phyloP scores from a whole-genome alignment of 1,140 invertebrate genomes.

The Steinernema khuongi region DNA sequence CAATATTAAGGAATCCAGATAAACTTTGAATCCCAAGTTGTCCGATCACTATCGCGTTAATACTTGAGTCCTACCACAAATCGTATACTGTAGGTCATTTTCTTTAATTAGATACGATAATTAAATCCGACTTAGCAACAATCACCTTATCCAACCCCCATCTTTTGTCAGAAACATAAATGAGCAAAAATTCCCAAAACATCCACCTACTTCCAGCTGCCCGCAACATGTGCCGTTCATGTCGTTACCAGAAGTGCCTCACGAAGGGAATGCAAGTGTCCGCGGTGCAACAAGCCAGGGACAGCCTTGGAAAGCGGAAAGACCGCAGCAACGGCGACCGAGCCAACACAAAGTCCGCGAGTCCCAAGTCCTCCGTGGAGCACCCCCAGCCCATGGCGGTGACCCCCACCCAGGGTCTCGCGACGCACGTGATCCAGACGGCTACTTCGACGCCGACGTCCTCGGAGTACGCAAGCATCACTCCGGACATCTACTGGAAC shows the following conservation, averaged over 20 bases:
- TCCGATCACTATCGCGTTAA: too few relatives aligned
- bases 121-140: too few relatives aligned
- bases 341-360: background rate
- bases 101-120: too few relatives aligned
- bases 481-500: constrained; percentile 4
- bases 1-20: too few relatives aligned
- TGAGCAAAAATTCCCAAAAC: background rate
- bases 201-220: background rate
- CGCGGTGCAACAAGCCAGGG: background rate
- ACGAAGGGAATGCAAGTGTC: background rate
- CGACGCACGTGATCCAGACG: background rate
- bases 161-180: too few relatives aligned
- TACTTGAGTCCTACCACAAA: too few relatives aligned
- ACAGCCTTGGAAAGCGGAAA: constrained; percentile 2
- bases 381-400: background rate
- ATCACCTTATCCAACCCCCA: too few relatives aligned
- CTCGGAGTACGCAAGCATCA: background rate
- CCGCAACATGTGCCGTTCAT: background rate
- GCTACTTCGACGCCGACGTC: background rate
- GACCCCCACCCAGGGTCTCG: background rate
- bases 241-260: constrained; percentile 3
- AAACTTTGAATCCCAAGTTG: too few relatives aligned
- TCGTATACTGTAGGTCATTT: too few relatives aligned
- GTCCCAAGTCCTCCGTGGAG: background rate
- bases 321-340: background rate